A percentile compares a stretch with the other conserved stretches of the same genome.
Conservation (phyloP, 35 echinoderm and acorn worm genomes). For the Acanthaster planci region DNA sequence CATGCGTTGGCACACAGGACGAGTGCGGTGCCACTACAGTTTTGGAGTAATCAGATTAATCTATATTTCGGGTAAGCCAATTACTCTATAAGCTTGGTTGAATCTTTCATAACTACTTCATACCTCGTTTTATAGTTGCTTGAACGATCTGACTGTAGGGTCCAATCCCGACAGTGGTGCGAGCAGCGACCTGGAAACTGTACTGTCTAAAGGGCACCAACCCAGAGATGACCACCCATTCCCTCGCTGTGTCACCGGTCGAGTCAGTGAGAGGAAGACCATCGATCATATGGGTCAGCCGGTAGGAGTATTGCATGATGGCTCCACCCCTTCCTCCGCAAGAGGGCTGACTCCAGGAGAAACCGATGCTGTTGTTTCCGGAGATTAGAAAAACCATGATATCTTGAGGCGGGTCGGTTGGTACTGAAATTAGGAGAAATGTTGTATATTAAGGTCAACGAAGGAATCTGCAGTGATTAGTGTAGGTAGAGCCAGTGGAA, state of each 20-base stretch:
- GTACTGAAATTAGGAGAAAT: not conserved
- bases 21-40: no score
- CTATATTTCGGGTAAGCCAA: no score
- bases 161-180: not conserved
- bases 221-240: not conserved
- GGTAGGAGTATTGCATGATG: not conserved
- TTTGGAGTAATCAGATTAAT: no score
- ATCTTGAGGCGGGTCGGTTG: not conserved
- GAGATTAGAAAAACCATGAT: not conserved
- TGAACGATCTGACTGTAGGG: not conserved
- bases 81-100: no score
- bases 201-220: not conserved
- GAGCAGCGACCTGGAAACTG: not conserved
- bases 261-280: not conserved
- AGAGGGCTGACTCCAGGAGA: constrained; percentile 4
- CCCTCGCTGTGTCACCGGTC: not conserved
- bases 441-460: no score
- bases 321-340: not conserved
- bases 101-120: not conserved
- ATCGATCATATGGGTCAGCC: not conserved
- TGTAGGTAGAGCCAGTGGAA: no score
- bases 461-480: no score
- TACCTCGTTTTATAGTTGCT: not conserved
- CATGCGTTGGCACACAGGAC: no score
- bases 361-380: not conserved